Evolutionary conservation across 2,113 vertebrate species (phyloP).

Genomic region (Coptodon rendalli): DNA sequence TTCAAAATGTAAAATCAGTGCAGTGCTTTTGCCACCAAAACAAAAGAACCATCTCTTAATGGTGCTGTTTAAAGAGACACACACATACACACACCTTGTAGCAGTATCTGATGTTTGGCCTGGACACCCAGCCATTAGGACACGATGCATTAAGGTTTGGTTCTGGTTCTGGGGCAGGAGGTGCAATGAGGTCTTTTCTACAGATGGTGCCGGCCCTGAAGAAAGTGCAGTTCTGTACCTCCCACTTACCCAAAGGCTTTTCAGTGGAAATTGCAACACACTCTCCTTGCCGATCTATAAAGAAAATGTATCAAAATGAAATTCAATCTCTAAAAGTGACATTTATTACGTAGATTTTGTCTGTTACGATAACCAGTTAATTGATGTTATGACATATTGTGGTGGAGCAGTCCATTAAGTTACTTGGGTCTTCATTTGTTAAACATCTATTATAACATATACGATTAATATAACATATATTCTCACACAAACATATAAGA

Average conservation of each 20-base stretch:
- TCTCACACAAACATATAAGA: neutral
- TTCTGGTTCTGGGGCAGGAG: constrained; percentile 59
- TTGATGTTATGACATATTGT: neutral
- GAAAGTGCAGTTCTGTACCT: constrained; percentile 79
- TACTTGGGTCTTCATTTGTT: neutral
- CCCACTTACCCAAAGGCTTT: constrained; percentile 83
- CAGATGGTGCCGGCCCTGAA: constrained; percentile 88
- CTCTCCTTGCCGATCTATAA: constrained; percentile 65
- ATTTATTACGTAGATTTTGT: neutral
- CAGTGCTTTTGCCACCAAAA: neutral
- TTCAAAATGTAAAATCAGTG: neutral
- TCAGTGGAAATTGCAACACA: constrained; percentile 81
- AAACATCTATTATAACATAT: neutral
- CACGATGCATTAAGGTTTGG: constrained; percentile 74
- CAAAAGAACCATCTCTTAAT: neutral
- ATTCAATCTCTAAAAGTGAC: neutral
- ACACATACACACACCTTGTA: constrained; percentile 79
- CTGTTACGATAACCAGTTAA: neutral
- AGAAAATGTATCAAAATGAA: neutral
- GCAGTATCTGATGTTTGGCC: constrained; percentile 71
- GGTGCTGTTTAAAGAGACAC: neutral
- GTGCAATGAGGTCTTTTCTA: constrained; percentile 71
- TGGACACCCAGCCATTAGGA: constrained; percentile 80
- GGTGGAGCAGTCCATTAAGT: neutral
- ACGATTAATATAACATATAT: neutral